phyloP scores from a whole-genome alignment of 1,140 invertebrate species.

The Nephotettix cincticeps region DNA sequence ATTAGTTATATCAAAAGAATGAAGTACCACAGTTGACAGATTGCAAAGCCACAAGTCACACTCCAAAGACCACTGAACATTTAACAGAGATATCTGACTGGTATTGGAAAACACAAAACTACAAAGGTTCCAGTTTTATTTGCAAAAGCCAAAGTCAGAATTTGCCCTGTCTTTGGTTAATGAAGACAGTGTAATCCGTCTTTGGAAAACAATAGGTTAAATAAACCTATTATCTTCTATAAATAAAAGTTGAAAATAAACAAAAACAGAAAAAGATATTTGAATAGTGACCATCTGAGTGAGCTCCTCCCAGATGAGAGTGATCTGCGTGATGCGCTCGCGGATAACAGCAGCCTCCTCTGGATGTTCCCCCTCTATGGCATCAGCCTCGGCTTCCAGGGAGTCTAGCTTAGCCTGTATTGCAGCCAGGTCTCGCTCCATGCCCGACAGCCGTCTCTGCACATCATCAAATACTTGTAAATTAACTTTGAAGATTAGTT shows the following conservation, averaged over 20 bases:
- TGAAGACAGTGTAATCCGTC: no score
- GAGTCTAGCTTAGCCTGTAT: slow-evolving; percentile 96
- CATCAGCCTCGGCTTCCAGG: slow-evolving; percentile 87
- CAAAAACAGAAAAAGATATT: neutral
- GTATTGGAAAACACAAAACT: no score
- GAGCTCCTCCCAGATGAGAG: slow-evolving; percentile 90
- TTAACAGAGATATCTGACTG: no score
- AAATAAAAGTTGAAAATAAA: neutral
- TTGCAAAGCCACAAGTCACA: no score
- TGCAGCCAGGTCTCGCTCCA: slow-evolving; percentile 97
- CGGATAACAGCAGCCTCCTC: slow-evolving; percentile 93
- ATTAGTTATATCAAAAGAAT: no score
- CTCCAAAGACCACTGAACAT: no score
- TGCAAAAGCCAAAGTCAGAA: no score
- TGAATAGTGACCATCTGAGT: slow-evolving; percentile 81
- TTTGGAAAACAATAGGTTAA: no score
- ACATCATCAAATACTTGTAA: slow-evolving; percentile 41
- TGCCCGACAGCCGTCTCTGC: slow-evolving; percentile 88
- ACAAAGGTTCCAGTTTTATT: no score
- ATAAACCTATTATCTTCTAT: no score
- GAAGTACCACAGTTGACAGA: no score
- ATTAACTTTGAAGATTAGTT: slow-evolving; percentile 18
- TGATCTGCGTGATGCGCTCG: slow-evolving; percentile 88
- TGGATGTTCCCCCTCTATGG: slow-evolving; percentile 90
- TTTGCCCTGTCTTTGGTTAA: no score